phyloP scores from a whole-genome alignment of 2,113 vertebrate species.

The Austrofundulus limnaeus region DNA sequence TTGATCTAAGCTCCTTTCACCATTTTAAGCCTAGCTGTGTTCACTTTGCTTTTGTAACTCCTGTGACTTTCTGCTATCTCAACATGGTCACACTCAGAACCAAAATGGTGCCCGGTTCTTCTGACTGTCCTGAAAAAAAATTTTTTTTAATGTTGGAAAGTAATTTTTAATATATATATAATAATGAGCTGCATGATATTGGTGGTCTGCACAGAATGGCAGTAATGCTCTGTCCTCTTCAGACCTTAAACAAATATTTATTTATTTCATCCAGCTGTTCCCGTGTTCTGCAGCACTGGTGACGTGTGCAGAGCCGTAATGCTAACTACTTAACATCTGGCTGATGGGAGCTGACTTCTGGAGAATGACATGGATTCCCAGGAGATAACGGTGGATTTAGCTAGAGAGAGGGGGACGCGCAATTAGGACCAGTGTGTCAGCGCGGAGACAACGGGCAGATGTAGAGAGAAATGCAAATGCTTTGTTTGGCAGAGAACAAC shows the following conservation, averaged over 20 bases:
- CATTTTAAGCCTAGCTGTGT: constrained; percentile 78
- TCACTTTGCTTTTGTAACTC: constrained; percentile 72
- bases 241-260: constrained; percentile 32
- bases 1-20: constrained; percentile 79
- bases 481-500: constrained; percentile 78
- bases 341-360: constrained; percentile 73
- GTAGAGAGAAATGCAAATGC: constrained; percentile 68
- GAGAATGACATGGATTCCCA: constrained; percentile 76
- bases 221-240: constrained; percentile 51
- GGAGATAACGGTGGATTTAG: constrained; percentile 78
- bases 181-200: constrained; percentile 6
- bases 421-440: constrained; percentile 79
- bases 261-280: constrained; percentile 68
- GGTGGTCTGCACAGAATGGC: constrained; percentile 29
- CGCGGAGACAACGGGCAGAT: constrained; percentile 63
- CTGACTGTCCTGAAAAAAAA: constrained; percentile 21
- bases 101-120: constrained; percentile 56
- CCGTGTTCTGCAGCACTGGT: constrained; percentile 48
- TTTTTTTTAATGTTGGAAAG: constrained; percentile 29
- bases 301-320: constrained; percentile 67
- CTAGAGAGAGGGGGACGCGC: constrained; percentile 64
- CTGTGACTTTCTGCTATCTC: constrained; percentile 60
- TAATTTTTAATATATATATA: constrained; percentile 13
- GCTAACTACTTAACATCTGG: constrained; percentile 79
- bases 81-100: constrained; percentile 60